Evolutionary conservation across 1,140 invertebrate genomes (phyloP).

Genomic region (Vanessa atalanta): DNA sequence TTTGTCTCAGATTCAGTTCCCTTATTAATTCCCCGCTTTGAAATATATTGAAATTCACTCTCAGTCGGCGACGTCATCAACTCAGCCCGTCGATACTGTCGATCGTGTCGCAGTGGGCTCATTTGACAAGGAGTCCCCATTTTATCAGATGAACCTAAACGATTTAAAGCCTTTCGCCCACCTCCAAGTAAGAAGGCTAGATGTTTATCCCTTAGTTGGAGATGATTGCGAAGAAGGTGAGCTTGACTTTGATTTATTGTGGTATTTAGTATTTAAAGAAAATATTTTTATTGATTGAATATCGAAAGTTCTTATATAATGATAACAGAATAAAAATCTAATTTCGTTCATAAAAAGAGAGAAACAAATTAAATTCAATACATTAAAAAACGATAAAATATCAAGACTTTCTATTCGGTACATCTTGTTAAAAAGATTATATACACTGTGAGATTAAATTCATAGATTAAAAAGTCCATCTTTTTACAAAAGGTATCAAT

Average conservation of each 20-base stretch:
- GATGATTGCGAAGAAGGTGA: constrained; percentile 52
- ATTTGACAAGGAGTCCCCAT: constrained; percentile 66
- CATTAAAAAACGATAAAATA: too few relatives aligned
- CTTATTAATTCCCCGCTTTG: background rate
- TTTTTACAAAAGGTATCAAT: constrained; percentile 19
- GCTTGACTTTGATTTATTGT: constrained; percentile 28
- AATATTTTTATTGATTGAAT: background rate
- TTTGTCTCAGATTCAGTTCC: background rate
- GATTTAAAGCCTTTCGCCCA: constrained; percentile 65
- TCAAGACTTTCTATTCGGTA: background rate
- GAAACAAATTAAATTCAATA: too few relatives aligned
- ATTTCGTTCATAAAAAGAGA: too few relatives aligned
- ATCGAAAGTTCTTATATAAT: too few relatives aligned
- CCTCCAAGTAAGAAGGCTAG: constrained; percentile 56
- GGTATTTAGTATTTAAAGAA: background rate
- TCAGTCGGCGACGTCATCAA: constrained; percentile 57
- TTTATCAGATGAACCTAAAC: constrained; percentile 72
- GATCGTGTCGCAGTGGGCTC: constrained; percentile 68
- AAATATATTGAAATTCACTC: constrained; percentile 13
- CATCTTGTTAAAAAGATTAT: background rate
- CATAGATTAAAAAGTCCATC: constrained; percentile 24
- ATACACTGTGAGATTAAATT: background rate
- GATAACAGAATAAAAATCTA: too few relatives aligned
- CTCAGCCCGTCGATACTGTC: constrained; percentile 53
- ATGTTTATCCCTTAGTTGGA: constrained; percentile 55